phyloP scores from a whole-genome alignment of 2,888 invertebrate species.

The Enchytraeus crypticus region DNA sequence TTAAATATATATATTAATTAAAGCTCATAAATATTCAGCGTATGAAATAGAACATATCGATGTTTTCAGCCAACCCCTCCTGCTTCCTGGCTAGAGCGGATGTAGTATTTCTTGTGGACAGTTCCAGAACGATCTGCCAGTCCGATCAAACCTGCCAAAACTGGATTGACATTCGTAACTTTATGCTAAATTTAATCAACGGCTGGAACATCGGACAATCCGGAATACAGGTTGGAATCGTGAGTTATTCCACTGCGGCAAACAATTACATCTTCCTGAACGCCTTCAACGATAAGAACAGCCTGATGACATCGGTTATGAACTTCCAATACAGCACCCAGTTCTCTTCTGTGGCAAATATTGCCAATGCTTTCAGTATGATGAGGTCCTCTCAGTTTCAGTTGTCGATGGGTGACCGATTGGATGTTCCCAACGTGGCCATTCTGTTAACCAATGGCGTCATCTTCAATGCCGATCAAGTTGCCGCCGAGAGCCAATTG shows the following conservation, averaged over 20 bases:
- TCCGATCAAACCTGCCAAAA: background rate
- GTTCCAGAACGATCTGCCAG: slow-evolving; percentile 7
- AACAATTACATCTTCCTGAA: slow-evolving; percentile 2
- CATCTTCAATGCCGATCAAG: background rate
- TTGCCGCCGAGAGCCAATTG: background rate
- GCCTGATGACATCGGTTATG: background rate
- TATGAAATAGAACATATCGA: no score
- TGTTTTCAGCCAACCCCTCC: slow-evolving; percentile 1
- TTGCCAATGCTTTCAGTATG: background rate
- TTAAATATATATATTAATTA: no score
- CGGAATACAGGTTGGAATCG: slow-evolving; percentile 6
- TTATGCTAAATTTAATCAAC: background rate
- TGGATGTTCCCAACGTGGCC: slow-evolving; percentile 8
- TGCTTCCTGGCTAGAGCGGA: slow-evolving; percentile 5
- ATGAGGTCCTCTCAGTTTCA: slow-evolving; percentile 3
- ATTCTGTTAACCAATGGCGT: slow-evolving; percentile 9
- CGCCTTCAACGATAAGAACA: background rate
- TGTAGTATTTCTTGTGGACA: slow-evolving; percentile 12
- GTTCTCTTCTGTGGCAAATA: background rate
- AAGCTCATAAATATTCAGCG: no score
- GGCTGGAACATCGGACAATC: background rate
- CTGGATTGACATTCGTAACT: slow-evolving; percentile 2
- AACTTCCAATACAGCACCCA: background rate
- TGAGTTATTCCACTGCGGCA: slow-evolving; percentile 4
- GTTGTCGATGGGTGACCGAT: slow-evolving; percentile 1